phyloP scores from a whole-genome alignment of 2,797 vertebrate genomes.

The Sternarchorhynchus goeldii region DNA sequence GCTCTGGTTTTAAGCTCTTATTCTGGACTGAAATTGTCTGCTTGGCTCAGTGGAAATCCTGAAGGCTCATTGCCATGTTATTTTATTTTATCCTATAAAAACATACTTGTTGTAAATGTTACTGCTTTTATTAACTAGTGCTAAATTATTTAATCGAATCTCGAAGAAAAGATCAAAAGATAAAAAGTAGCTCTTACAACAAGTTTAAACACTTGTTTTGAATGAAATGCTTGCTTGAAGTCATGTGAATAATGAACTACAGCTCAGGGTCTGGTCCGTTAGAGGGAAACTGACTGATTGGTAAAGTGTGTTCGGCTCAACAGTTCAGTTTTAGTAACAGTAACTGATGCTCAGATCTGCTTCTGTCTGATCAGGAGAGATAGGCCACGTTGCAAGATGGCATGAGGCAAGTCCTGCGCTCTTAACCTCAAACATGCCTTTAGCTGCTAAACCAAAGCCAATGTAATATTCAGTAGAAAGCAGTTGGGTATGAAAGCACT shows the following conservation, averaged over 20 bases:
- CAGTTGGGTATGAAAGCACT: slow-evolving; percentile 44
- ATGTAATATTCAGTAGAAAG: slow-evolving; percentile 57
- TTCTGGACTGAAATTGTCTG: slow-evolving; percentile 7
- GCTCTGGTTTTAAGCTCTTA: background rate
- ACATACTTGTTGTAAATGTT: slow-evolving; percentile 10
- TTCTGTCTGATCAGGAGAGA: background rate
- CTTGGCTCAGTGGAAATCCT: slow-evolving; percentile 17
- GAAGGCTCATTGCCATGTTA: slow-evolving; percentile 12
- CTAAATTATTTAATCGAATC: no score
- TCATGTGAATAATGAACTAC: background rate
- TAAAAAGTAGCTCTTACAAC: background rate
- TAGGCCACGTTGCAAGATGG: slow-evolving; percentile 14
- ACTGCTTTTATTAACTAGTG: background rate
- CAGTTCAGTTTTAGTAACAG: background rate
- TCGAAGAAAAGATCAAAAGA: background rate
- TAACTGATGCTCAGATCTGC: background rate
- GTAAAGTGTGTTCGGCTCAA: background rate
- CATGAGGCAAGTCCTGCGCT: background rate
- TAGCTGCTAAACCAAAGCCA: slow-evolving; percentile 47
- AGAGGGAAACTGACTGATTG: background rate
- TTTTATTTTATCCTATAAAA: background rate
- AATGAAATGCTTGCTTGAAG: no score
- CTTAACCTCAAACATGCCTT: slow-evolving; percentile 20
- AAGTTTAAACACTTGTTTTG: background rate
- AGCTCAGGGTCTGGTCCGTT: background rate